Evolutionary conservation across 2,113 vertebrate genomes (phyloP).

Genomic region (Corvus hawaiiensis): DNA sequence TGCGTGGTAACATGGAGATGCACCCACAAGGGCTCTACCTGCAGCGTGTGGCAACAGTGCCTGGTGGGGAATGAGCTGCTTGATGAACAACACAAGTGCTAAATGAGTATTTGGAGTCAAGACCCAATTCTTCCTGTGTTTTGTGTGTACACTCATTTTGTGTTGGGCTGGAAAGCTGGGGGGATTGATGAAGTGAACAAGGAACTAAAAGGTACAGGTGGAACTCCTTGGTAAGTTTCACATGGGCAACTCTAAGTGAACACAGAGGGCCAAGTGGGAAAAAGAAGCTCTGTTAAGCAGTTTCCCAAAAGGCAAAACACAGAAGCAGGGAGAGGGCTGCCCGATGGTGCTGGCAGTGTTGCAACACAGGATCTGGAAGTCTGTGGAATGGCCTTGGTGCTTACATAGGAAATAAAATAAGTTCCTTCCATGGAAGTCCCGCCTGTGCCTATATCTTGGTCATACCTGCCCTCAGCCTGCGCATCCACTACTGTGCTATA

Average conservation of each 20-base stretch:
- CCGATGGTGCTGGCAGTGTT: background rate
- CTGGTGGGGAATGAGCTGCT: background rate
- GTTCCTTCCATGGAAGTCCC: background rate
- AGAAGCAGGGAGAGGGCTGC: background rate
- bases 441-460: background rate
- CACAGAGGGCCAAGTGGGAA: background rate
- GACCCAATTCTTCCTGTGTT: background rate
- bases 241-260: background rate
- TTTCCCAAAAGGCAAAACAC: background rate
- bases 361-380: background rate
- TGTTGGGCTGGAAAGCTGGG: background rate
- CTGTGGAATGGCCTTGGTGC: background rate
- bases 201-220: background rate
- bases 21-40: fast-evolving
- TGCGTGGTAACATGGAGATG: background rate
- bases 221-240: background rate
- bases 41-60: background rate
- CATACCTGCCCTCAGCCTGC: background rate
- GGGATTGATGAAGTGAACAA: background rate
- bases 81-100: background rate
- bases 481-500: background rate
- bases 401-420: background rate
- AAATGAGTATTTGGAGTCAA: background rate
- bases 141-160: background rate
- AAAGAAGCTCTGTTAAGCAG: background rate